Base-by-base conservation (phyloP, 2,888 invertebrate species). In the Apotomis turbidana region DNA sequence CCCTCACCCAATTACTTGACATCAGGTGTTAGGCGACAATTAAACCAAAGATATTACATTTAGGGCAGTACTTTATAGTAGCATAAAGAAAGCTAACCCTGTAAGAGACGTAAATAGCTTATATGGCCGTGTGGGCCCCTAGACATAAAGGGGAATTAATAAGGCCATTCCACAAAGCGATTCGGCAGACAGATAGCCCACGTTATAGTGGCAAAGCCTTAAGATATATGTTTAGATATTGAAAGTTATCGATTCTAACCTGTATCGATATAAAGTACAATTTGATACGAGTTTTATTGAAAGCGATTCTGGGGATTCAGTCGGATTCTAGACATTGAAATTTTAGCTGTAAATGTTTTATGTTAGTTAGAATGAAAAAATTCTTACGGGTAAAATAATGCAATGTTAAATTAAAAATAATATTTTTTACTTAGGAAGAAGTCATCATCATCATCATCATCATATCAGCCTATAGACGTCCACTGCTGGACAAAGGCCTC, bases 91-190 rank as follows among this genome's bases (percentile, higher is more conserved):
- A 87, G 86, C 86, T 84, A 85, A 83, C 84, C 86, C 78, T 87
- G 85, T 90, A 89, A 90, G 80, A 84, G 81, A 85, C 86, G 83
- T 88, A 88, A 89, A 90, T 87, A 87, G 88, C 84, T 87, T 86
- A 87, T 85, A 87, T 84, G 82, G 77, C 77, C 85, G 84, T 84
- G 80, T 90, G 87, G 87, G 90, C 85, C 81, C 82, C 78, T 80
- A 85, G 85, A 90, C 87, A 87, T 91, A 90, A 91, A 91, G 83
- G 88, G 85, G 90, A 90, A 93, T 93, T 93, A 93, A 93, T 92
- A 93, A 90, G 91, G 84, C 89, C 79, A 90, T 93, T 92, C 81
- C 86, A 85, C 76, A 81, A 78, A 89, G 83, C 88, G 89, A 90
- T 91, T 87, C 83, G 78, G 85, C 81, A 89, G 87, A 89, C 85